phyloP scores from a whole-genome alignment of 2,113 vertebrate genomes.

The Euleptes europaea region DNA sequence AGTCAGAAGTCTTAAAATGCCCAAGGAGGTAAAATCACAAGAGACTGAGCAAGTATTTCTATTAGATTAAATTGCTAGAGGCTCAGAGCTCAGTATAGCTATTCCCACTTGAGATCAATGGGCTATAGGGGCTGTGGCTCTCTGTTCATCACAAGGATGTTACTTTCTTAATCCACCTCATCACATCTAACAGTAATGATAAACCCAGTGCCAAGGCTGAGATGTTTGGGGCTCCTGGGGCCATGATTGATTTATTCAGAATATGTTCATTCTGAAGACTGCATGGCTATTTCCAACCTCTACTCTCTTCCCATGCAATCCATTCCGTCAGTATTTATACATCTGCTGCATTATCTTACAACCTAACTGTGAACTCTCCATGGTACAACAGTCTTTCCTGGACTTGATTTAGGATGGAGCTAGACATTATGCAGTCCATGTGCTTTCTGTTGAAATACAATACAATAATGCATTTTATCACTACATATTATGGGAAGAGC shows the following conservation, averaged over 20 bases:
- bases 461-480: background rate
- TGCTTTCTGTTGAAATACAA: too few relatives aligned
- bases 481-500: background rate
- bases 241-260: background rate
- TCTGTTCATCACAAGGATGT: background rate
- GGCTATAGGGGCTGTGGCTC: background rate
- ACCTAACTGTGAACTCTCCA: background rate
- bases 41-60: background rate
- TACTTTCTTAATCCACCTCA: background rate
- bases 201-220: background rate
- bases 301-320: background rate
- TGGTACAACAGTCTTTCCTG: background rate
- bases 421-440: too few relatives aligned
- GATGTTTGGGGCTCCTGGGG: background rate
- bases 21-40: background rate
- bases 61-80: conserved; percentile 6
- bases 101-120: background rate
- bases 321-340: background rate
- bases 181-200: background rate
- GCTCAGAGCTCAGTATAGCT: background rate
- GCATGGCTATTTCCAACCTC: background rate
- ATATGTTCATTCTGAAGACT: background rate
- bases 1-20: conserved; percentile 22
- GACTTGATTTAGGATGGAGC: background rate
- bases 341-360: background rate